Base-by-base conservation (phyloP, 1,140 invertebrate species). In the Heliconius himera region DNA sequence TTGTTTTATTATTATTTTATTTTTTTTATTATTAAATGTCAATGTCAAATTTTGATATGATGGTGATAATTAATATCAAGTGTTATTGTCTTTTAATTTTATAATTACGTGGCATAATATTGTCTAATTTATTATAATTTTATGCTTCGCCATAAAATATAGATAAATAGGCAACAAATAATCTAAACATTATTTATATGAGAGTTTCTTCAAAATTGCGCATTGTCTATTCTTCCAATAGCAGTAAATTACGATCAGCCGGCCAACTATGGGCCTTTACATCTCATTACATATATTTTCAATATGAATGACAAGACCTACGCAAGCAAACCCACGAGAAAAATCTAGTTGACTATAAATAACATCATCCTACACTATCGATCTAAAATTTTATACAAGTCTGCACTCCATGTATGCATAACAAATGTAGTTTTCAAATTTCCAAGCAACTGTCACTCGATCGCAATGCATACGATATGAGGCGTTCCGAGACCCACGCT, bases 361-460 rank as follows among this genome's bases (percentile, higher is more conserved):
- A 66, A 66, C 60, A 66, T 66, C 60, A 22, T n/a, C 60, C 60
- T 66, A 66, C 60, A 29, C 22, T 29, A 16, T 66, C 60, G 22
- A 66, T 66, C 70, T 72, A 72, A 72, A 41, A 72, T 72, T 41
- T 72, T 36, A 72, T 72, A 13, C 36, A 72, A 41, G 70, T 72
- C 70, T 38, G 70, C 70, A 75, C 60, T 76, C 74, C 56, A 76
- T 79, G 41, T 79, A 38, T 77, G 46, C 46, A 71, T 56, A 66
- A 79, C 46, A 60, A 51, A 76, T 71, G 70, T 74, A 60, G 79
- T 81, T 73, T 81, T 81, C 76, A 46, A 81, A 78, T 75, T 81
- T 81, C 73, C 73, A 75, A 74, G 76, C 80, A 78, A 81, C 76
- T 81, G 80, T 78, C 76, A 81, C 60, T 75, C 60, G 80, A 81